These are phyloP conservation scores for Ceratoteleas bidentatus DNA, from an alignment of 1,140 invertebrate species.

Conservation along the genomic window DNA sequence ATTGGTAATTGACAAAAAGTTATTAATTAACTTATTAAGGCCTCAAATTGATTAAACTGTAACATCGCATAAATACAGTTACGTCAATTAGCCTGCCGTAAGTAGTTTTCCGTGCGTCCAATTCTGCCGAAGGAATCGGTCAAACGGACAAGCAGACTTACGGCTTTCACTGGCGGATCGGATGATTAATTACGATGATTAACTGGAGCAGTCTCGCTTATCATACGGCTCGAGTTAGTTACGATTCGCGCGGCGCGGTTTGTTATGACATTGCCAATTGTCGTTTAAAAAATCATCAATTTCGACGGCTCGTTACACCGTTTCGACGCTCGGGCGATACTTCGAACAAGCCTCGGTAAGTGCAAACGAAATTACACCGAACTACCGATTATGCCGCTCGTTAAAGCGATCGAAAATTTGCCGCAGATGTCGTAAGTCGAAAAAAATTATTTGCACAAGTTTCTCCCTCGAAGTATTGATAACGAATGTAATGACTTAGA, in stretches of 20 bases:
- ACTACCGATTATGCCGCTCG: too few species aligned
- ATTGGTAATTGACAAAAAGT: constrained; percentile 56
- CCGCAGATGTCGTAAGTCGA: too few species aligned
- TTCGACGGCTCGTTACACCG: constrained; percentile 26
- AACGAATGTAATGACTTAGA: too few species aligned
- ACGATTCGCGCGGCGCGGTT: constrained; percentile 23
- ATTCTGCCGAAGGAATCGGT: constrained; percentile 58
- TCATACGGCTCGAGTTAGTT: constrained; percentile 43
- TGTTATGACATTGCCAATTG: constrained; percentile 56
- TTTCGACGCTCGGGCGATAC: not conserved
- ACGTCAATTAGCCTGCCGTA: constrained; percentile 56
- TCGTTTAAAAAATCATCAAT: constrained; percentile 39
- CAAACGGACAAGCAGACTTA: constrained; percentile 53
- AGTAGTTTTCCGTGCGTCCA: constrained; percentile 61
- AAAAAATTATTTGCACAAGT: too few species aligned
- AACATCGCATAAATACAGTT: constrained; percentile 66
- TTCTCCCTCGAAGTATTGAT: too few species aligned
- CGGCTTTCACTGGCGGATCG: constrained; percentile 63
- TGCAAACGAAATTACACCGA: too few species aligned
- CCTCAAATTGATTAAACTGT: constrained; percentile 62
- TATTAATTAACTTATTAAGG: constrained; percentile 65
- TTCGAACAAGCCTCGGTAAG: too few species aligned
- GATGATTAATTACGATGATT: constrained; percentile 66
- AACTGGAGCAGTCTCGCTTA: constrained; percentile 61
- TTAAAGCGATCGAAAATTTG: too few species aligned